Evolutionary conservation across 2,113 vertebrate genomes (phyloP), one percentile per base, ranked within the genome.

Genomic region (Coturnix japonica): DNA sequence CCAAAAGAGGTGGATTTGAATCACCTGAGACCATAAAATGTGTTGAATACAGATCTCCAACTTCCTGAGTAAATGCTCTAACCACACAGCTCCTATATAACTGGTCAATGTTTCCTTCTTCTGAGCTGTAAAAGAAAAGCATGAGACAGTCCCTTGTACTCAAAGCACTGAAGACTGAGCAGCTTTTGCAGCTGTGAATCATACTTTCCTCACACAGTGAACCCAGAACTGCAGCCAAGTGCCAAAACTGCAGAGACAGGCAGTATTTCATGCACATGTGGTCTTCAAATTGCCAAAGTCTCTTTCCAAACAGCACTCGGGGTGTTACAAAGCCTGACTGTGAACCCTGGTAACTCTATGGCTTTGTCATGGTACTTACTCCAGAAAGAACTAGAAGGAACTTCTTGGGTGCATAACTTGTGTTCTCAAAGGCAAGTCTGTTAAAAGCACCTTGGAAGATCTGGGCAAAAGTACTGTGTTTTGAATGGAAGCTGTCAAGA

Each of bases 231-330:
- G 37, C 59, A 93, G 74, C 63, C 74, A 81, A 7, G 26, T 0
- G 0, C 39, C 73, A 87, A 82, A 91, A 73, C 70, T 8, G 1
- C 47, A 82, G 44, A 91, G 59, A 76, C 39, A 63, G 81, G 64
- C 33, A 88, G 23, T 8, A 72, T 87, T 94, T 89, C 22, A 33
- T 60, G 30, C 81, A 91, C 87, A 89, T 91, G 85, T 91, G 91
- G 74, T 81, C 41, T 11, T 94, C 75, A 82, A 77, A 91, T 64
- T 87, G 81, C 71, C 0, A 0, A 67, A 82, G 33, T 9, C 22
- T 92, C 46, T 56, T 82, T 66, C 67, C 78, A 63, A 81, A 66
- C 14, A 70, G 53, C 67, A 70, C 1, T 0, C 16, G 61, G 66
- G 10, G 28, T 37, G 31, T 80, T 80, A 64, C 0, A 1, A 82